Evolutionary conservation across 2,113 vertebrate genomes (phyloP).

Genomic region (Anguilla rostrata): DNA sequence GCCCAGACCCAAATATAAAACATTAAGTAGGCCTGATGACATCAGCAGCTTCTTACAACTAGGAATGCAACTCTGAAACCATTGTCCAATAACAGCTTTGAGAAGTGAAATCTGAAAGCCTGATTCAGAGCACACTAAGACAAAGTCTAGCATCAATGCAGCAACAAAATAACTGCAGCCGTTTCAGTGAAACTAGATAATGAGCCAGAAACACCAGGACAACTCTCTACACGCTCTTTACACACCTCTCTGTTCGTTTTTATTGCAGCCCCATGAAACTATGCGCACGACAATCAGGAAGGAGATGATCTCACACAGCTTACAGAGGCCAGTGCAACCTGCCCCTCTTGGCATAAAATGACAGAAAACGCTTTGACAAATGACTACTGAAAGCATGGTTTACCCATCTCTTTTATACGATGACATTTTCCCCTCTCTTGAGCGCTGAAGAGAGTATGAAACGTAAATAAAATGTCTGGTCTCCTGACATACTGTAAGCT

Average conservation of each 20-base stretch:
- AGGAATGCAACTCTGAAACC: not conserved
- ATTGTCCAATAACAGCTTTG: not conserved
- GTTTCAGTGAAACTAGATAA: slow-evolving; percentile 1
- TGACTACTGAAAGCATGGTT: not conserved
- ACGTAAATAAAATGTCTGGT: not conserved
- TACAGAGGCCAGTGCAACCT: not conserved
- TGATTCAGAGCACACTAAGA: not conserved
- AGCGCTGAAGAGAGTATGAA: not conserved
- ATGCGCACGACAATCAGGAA: not conserved
- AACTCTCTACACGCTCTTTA: not conserved
- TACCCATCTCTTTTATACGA: not conserved
- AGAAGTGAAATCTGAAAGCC: not conserved
- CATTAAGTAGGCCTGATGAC: not conserved
- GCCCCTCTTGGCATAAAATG: not conserved
- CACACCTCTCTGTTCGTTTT: no score
- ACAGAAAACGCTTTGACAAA: not conserved
- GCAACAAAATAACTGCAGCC: not conserved
- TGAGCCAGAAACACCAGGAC: not conserved
- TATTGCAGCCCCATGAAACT: not conserved
- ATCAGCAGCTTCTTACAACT: not conserved
- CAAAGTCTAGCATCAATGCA: not conserved
- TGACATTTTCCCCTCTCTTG: not conserved
- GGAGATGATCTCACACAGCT: not conserved
- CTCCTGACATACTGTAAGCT: not conserved
- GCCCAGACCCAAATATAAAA: not conserved